These are phyloP conservation scores for Catharus fuscescens DNA, from an alignment of 2,113 vertebrate genomes.

Conservation along the genomic window DNA sequence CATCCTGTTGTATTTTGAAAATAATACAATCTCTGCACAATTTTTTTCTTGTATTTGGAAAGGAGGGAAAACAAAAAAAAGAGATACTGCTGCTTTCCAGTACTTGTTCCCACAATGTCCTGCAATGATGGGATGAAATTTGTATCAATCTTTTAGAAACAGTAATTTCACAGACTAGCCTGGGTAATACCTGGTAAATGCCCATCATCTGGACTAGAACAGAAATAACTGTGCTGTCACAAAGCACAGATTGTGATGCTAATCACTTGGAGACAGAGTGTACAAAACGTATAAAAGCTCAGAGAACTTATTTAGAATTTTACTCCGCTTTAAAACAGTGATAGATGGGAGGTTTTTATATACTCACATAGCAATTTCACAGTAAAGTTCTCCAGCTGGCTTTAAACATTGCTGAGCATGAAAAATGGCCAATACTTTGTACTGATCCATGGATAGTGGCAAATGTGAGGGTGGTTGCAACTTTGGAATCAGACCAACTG, in stretches of 20 bases:
- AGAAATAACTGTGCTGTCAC: background rate
- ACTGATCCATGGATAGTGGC: background rate
- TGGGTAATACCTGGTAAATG: background rate
- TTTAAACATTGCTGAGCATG: background rate
- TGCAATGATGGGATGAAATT: background rate
- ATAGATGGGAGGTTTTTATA: background rate
- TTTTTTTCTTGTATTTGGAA: background rate
- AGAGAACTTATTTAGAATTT: background rate
- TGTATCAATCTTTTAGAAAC: background rate
- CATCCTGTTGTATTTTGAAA: background rate
- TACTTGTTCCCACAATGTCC: background rate
- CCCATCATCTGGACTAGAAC: background rate
- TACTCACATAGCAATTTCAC: background rate
- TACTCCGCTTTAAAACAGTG: background rate
- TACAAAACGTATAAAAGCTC: background rate
- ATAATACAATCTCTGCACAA: rapidly evolving
- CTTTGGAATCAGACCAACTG: background rate
- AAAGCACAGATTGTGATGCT: background rate
- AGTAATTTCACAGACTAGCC: background rate
- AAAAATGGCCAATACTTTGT: background rate
- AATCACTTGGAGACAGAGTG: background rate
- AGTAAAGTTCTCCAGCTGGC: background rate
- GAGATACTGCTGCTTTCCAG: background rate
- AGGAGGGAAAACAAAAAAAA: background rate
- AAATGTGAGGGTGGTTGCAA: background rate